Evolutionary conservation across 2,113 vertebrate species (phyloP), one percentile per base, ranked within the genome.

Genomic region (Pampusana beccarii): DNA sequence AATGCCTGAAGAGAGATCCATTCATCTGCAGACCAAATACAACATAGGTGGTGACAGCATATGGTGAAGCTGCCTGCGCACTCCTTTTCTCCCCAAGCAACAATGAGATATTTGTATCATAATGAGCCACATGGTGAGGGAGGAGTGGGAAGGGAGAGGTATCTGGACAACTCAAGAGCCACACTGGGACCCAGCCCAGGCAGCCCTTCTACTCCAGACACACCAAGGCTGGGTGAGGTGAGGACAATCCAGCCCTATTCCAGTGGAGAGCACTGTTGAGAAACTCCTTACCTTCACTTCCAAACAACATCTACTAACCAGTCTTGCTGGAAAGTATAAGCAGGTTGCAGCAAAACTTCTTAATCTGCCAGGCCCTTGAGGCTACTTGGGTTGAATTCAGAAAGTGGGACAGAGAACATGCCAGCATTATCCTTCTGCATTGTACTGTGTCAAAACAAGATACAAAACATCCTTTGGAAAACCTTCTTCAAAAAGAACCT

Each of bases 71-170:
- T 0, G 1, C 26, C 69, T 71, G 92, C 73, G 62, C 62, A 44
- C 71, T 86, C 71, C 51, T 83, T 25, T 38, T 64, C 71, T 66
- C 56, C 48, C 28, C 79, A 93, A 82, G 88, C 82, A 48, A 64
- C 2, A 10, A 93, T 66, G 82, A 94, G 88, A 90, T 93, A 94
- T 84, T 94, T 96, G 79, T 94, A 96, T 90, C 92, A 93, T 66
- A 95, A 53, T 26, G 67, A 96, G 72, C 90, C 94, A 96, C 93
- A 88, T 25, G 64, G 85, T 83, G 72, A 80, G 86, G 85, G 79
- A 86, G 56, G 79, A 88, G 62, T 53, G 48, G 79, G 79, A 90
- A 91, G 42, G 34, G 33, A 95, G 24, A 94, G 51, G 56, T 89
- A 92, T 91, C 71, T 46, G 31, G 79, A 71, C 74, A 73, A 73